Conservation (phyloP, 2,888 invertebrate genomes). For the Drosophila histrio region DNA sequence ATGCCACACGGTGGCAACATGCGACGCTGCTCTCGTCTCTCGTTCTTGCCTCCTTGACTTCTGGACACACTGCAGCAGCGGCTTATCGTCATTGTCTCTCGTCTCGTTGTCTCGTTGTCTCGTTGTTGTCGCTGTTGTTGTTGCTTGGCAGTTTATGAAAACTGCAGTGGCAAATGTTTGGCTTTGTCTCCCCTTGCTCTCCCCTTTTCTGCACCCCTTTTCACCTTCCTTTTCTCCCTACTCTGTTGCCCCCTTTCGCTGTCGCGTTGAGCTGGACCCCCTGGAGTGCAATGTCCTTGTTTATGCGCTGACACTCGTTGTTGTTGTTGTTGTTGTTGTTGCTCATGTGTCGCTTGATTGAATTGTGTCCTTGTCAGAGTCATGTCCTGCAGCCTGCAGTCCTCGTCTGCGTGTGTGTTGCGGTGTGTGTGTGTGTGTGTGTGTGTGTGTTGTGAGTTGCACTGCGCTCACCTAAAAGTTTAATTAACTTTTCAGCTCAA, state of each 20-base stretch:
- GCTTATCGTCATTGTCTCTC: conserved; percentile 75
- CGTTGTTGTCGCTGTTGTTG: conserved; percentile 29
- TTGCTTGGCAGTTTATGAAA: conserved; percentile 72
- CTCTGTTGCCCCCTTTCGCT: conserved; percentile 5
- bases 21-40: not conserved
- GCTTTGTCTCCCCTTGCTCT: conserved; percentile 23
- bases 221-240: not conserved
- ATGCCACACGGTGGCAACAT: conserved; percentile 48
- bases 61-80: conserved; percentile 48
- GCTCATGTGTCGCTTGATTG: conserved; percentile 65
- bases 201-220: not conserved
- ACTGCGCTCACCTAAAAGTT: conserved; percentile 55
- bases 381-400: conserved; percentile 53
- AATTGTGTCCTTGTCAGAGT: conserved; percentile 76
- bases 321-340: conserved; percentile 25
- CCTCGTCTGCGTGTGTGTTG: not conserved
- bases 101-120: conserved; percentile 15
- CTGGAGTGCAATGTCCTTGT: conserved; percentile 80
- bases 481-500: conserved; percentile 70
- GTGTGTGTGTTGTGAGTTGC: not conserved
- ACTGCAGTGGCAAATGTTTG: conserved; percentile 73
- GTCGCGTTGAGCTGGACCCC: conserved; percentile 51
- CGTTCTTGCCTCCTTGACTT: conserved; percentile 2
- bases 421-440: not conserved
- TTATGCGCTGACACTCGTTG: conserved; percentile 68